These are phyloP conservation scores for Ceyx margarethae DNA, from an alignment of 2,113 vertebrate genomes.

Conservation along the genomic window DNA sequence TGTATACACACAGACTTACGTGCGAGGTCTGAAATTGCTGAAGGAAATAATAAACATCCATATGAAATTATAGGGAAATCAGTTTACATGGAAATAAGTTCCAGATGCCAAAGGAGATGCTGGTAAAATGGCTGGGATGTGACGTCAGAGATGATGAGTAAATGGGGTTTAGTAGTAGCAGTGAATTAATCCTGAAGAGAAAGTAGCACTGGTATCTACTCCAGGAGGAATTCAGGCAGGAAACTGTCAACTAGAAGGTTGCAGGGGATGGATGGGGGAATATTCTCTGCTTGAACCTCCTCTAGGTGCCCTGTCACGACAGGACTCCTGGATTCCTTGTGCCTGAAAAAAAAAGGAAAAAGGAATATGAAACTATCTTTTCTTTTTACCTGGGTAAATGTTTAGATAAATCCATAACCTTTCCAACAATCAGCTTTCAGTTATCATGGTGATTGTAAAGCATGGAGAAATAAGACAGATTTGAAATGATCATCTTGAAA, in stretches of 20 bases:
- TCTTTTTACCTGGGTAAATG: neutral
- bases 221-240: neutral
- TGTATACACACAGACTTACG: neutral
- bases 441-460: neutral
- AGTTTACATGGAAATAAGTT: constrained; percentile 46
- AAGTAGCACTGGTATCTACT: neutral
- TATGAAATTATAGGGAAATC: constrained; percentile 56
- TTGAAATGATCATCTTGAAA: neutral
- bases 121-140: constrained; percentile 29
- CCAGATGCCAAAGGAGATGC: constrained; percentile 53
- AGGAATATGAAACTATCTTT: neutral
- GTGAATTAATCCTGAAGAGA: constrained; percentile 30
- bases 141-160: constrained; percentile 50
- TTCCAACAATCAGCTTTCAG: neutral
- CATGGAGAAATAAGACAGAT: neutral
- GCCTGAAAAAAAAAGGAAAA: neutral
- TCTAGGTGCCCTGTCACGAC: neutral
- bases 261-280: neutral
- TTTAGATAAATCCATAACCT: neutral
- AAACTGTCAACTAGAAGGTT: neutral
- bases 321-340: neutral
- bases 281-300: neutral
- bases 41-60: constrained; percentile 25
- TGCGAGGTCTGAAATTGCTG: constrained; percentile 6
- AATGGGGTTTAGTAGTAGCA: constrained; percentile 33